These are phyloP conservation scores for Atherinomorus stipes DNA, from an alignment of 2,113 vertebrate species.

Conservation along the genomic window DNA sequence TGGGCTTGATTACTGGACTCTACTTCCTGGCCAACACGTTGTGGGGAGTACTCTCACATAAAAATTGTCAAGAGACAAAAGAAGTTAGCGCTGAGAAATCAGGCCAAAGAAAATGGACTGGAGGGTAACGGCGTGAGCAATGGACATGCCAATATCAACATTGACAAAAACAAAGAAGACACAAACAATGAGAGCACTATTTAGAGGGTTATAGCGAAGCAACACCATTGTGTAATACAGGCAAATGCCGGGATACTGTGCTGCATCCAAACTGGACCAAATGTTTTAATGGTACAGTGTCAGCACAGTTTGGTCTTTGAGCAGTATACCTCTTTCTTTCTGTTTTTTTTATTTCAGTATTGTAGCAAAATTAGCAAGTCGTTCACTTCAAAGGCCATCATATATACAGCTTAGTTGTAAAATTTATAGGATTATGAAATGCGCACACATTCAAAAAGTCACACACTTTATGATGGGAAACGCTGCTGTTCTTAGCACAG, in stretches of 20 bases:
- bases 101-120: conserved; percentile 61
- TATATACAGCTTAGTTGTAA: not conserved
- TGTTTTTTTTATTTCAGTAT: not conserved
- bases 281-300: conserved; percentile 48
- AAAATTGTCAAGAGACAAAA: conserved; percentile 72
- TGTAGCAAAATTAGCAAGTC: not conserved
- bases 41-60: conserved; percentile 67
- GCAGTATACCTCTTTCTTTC: not conserved
- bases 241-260: not conserved
- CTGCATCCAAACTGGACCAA: conserved; percentile 32
- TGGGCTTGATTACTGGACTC: conserved; percentile 76
- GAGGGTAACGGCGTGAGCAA: conserved; percentile 36
- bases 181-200: conserved; percentile 76
- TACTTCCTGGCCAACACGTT: conserved; percentile 64
- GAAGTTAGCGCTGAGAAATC: conserved; percentile 61
- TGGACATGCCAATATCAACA: conserved; percentile 54
- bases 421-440: not conserved
- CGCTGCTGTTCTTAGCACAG: too few relatives aligned
- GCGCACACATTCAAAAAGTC: too few relatives aligned
- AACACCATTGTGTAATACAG: not conserved
- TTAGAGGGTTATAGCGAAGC: conserved; percentile 43
- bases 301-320: conserved; percentile 15
- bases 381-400: conserved; percentile 19
- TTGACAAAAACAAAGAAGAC: conserved; percentile 62
- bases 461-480: too few relatives aligned